Base-by-base conservation (phyloP, 2,797 vertebrate genomes). In the Acridotheres tristis region DNA sequence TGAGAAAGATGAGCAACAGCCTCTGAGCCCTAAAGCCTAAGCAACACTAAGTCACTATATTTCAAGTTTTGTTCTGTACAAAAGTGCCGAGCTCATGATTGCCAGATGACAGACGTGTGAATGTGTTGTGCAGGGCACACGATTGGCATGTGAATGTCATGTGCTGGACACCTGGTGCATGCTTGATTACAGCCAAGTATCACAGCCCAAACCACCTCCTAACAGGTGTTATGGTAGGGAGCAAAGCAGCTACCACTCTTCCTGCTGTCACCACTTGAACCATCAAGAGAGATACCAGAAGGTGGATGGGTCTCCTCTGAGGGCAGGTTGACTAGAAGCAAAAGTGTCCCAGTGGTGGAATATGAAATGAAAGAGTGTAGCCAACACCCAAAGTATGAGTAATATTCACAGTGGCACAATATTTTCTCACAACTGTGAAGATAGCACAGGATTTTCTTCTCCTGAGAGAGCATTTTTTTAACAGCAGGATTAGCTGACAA, bases 91-190 rank as follows among this genome's bases (percentile, higher is more conserved):
- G 26, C 11, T 66, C 12, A 6, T 16, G 12, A 45, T 2, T 58
- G 38, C 12, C 21, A 38, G 38, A 34, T 34, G n/a, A 78, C 13
- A 10, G 23, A 16, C 0, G 0, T 4, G 21, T 1, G 1, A 65
- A 27, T 13, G 17, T 29, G 7, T 4, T 10, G 19, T 12, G 23
- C 23, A 1, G 1, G 36, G 19, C 3, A 1, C 6, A 20, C 0
- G 16, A 68, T 0, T 48, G 22, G 14, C 27, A 11, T 5, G 34
- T 7, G 26, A 88, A 36, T 22, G 7, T 16, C 40, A 20, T 2
- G 9, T 50, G 32, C 22, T 55, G 32, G 32, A 27, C 48, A 55
- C 36, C 6, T 27, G 21, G 25, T 51, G 7, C 1, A 0, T 32
- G n/a, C 29, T 16, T 65, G n/a, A n/a, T 29, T 47, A 43, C 9